Base-by-base conservation (phyloP, 2,888 invertebrate genomes). In the Nebria salina region DNA sequence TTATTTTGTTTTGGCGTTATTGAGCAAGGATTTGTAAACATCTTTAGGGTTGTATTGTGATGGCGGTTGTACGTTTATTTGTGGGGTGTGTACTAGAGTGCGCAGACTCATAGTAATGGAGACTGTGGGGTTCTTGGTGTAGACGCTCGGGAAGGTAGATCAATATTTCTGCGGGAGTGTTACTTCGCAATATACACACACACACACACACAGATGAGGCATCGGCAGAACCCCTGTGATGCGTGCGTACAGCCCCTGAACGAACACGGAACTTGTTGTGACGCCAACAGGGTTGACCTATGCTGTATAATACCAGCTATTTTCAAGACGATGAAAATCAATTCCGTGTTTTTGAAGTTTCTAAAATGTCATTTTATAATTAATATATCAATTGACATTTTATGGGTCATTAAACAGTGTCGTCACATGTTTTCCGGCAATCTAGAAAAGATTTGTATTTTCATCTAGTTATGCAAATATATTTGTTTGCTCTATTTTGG, bases 141-240 rank as follows among this genome's bases (percentile, higher is more conserved):
- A 79, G 42, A 3, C 66, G 20, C 66, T 74, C 68, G 80, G 80
- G 80, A 75, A 68, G 79, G 43, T 41, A 80, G 81, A 81, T 81
- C 81, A 81, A 81, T 81, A 81, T 81, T 76, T 76, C 81, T 81
- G 81, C 81, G 81, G 81, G 81, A 70, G 81, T 81, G 76, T 81
- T 65, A 64, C 41, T 43, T 64, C 34, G 65, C 68, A 26, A 15
- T 72, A n/a, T 72, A 34, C 72, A 72, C 34, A n/a, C 41, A 34
- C 41, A 34, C 72, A 72, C 34, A n/a, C 41, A 34, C 41, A 34
- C 9, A 26, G 3, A 72, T 26, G 26, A 20, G 41, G 26, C 72
- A 72, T 54, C 54, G 78, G 78, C 68, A 64, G 13, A 78, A 78
- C 78, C 78, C 74, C 54, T 42, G 72, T n/a, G 65, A 64, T 65